Evolutionary conservation across 2,888 invertebrate genomes (phyloP).

Genomic region (Athalia rosae): DNA sequence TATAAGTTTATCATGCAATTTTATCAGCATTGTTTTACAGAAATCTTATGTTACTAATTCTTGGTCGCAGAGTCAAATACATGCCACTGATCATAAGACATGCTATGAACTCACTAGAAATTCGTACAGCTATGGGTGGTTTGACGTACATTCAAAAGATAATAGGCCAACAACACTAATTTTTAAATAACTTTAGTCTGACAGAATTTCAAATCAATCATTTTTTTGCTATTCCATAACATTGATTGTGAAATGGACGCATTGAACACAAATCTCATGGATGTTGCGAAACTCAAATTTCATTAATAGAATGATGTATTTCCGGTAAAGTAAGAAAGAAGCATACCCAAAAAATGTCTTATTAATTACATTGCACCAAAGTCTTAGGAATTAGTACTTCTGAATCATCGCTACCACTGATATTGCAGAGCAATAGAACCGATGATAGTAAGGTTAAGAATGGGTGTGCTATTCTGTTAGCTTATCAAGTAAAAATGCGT

Average conservation of each 20-base stretch:
- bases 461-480: constrained; percentile 41
- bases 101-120: too few relatives aligned
- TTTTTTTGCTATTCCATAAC: not conserved
- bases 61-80: not conserved
- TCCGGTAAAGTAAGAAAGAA: not conserved
- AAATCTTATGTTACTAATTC: not conserved
- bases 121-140: not conserved
- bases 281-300: not conserved
- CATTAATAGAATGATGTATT: not conserved
- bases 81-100: too few relatives aligned
- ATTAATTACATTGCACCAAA: constrained; percentile 1
- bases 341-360: too few relatives aligned
- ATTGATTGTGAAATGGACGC: not conserved
- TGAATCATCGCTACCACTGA: constrained; percentile 31
- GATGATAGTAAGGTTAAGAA: constrained; percentile 42
- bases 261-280: too few relatives aligned
- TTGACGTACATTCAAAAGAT: not conserved
- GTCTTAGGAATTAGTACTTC: constrained; percentile 23
- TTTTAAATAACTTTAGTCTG: too few relatives aligned
- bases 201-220: not conserved
- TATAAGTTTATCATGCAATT: constrained; percentile 17
- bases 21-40: constrained; percentile 5
- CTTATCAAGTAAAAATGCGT: constrained; percentile 28
- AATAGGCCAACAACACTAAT: too few relatives aligned
- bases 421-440: constrained; percentile 18